Conservation (phyloP, 2,888 invertebrate genomes). For the Zhuqinia jingwanae region DNA sequence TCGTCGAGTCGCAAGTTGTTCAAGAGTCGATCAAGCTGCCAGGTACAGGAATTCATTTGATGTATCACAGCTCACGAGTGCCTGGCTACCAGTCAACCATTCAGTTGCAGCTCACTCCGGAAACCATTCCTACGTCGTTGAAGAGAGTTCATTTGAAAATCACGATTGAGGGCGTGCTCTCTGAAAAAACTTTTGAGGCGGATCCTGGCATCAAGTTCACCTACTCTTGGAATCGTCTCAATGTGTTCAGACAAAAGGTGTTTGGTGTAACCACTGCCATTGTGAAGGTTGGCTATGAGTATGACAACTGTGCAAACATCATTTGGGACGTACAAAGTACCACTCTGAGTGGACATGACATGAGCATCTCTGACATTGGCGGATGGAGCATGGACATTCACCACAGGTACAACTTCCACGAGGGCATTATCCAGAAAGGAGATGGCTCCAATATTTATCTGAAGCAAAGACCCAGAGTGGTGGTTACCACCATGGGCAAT, state of each 20-base stretch:
- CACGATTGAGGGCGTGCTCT: slow-evolving; percentile 96
- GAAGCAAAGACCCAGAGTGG: slow-evolving; percentile 94
- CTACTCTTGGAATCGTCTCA: slow-evolving; percentile 98
- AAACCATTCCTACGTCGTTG: slow-evolving; percentile 89
- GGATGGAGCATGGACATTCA: slow-evolving; percentile 99
- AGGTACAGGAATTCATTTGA: slow-evolving; percentile 96
- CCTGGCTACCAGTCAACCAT: slow-evolving; percentile 96
- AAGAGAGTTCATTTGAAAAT: slow-evolving; percentile 95
- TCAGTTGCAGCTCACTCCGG: slow-evolving; percentile 93
- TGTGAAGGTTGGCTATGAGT: slow-evolving; percentile 98
- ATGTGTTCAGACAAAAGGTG: slow-evolving; percentile 97
- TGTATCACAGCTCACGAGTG: slow-evolving; percentile 97
- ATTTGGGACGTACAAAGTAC: slow-evolving; percentile 99
- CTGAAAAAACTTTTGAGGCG: slow-evolving; percentile 96
- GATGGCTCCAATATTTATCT: slow-evolving; percentile 98
- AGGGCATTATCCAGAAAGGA: slow-evolving; percentile 98
- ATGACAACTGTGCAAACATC: slow-evolving; percentile 93
- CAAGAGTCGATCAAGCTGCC: slow-evolving; percentile 97
- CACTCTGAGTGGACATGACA: slow-evolving; percentile 96
- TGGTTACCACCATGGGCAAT: slow-evolving; percentile 95
- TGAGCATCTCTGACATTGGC: slow-evolving; percentile 98
- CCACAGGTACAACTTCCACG: slow-evolving; percentile 96
- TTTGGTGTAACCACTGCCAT: slow-evolving; percentile 97
- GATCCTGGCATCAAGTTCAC: slow-evolving; percentile 98
- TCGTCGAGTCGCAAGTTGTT: slow-evolving; percentile 95